Conservation (phyloP, 2,113 vertebrate species). For the Fulmarus glacialis region DNA sequence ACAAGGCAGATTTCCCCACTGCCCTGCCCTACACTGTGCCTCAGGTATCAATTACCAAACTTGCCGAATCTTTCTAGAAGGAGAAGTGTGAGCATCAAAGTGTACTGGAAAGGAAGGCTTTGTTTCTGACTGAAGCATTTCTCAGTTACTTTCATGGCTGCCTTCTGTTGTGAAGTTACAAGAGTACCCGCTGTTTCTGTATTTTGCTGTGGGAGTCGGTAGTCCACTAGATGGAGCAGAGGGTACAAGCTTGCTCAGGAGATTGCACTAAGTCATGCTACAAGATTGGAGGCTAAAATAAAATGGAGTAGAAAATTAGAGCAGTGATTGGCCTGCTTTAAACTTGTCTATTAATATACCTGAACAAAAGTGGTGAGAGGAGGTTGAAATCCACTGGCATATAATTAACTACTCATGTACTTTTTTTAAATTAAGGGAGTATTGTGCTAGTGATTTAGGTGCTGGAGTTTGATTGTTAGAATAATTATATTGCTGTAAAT, state of each 20-base stretch:
- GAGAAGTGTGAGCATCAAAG: background rate
- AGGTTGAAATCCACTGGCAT: background rate
- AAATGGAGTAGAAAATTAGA: conserved; percentile 13
- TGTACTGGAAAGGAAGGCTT: background rate
- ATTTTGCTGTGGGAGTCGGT: background rate
- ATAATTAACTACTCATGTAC: background rate
- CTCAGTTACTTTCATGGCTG: background rate
- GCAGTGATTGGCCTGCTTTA: background rate
- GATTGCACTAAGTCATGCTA: accelerated
- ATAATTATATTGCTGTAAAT: background rate
- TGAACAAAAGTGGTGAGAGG: background rate
- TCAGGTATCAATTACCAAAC: background rate
- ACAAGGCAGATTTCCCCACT: background rate
- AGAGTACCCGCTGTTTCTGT: background rate
- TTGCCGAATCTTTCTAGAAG: background rate
- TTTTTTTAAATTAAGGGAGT: background rate
- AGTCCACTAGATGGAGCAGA: conserved; percentile 64
- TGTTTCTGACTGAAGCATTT: background rate
- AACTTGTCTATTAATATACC: background rate
- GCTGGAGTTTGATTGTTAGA: background rate
- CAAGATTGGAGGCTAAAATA: background rate
- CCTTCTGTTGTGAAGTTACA: background rate
- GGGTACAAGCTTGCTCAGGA: background rate
- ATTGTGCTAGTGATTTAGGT: background rate
- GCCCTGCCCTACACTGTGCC: background rate